phyloP scores from a whole-genome alignment of 2,113 vertebrate species.

The Myotis davidii region DNA sequence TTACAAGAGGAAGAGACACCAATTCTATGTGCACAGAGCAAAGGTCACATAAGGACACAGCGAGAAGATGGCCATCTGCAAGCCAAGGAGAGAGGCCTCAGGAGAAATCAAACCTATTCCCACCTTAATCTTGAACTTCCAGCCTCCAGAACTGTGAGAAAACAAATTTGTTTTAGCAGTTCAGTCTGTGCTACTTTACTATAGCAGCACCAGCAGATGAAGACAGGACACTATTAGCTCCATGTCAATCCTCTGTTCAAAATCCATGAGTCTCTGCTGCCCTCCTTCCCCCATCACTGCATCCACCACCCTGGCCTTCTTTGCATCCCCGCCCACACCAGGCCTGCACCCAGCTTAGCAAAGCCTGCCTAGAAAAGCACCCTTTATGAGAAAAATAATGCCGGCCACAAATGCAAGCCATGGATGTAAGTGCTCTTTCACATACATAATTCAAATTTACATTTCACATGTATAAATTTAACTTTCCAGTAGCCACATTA shows the following conservation, averaged over 20 bases:
- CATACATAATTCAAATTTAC: background rate
- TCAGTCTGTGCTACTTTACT: background rate
- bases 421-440: background rate
- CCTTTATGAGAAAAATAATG: background rate
- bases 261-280: background rate
- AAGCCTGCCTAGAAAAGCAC: background rate
- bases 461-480: background rate
- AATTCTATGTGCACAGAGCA: background rate
- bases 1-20: background rate
- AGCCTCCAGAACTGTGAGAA: background rate
- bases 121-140: background rate
- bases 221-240: background rate
- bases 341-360: background rate
- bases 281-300: too few relatives aligned
- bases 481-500: background rate
- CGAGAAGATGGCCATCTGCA: background rate
- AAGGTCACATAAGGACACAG: background rate
- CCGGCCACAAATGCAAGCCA: background rate
- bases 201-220: background rate
- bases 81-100: background rate
- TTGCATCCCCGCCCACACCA: too few relatives aligned
- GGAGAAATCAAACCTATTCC: background rate
- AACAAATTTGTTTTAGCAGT: background rate
- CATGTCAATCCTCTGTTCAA: background rate
- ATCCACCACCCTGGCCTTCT: background rate